phyloP scores from a whole-genome alignment of 2,113 vertebrate species.

The Coptodon bakossiorum region DNA sequence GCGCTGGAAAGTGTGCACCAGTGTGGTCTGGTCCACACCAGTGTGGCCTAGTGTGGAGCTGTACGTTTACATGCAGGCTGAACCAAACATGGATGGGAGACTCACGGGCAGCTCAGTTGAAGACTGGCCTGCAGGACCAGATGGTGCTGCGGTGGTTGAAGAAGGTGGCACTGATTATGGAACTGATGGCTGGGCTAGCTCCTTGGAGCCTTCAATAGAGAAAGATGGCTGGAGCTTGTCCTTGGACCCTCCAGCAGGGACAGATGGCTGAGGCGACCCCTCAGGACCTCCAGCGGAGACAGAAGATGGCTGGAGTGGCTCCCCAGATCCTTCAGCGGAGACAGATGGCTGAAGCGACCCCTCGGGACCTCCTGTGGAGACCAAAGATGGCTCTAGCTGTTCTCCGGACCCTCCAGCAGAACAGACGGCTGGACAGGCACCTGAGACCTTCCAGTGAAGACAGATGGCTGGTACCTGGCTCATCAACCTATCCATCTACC shows the following conservation, averaged over 20 bases:
- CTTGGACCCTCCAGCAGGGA: accelerated
- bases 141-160: not conserved
- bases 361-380: accelerated
- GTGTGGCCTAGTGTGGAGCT: not conserved
- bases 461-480: too few species aligned
- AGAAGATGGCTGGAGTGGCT: not conserved
- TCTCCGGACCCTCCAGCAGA: not conserved
- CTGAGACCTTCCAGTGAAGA: too few species aligned
- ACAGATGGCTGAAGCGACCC: not conserved
- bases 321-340: not conserved
- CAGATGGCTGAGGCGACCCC: not conserved
- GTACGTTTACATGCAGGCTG: not conserved
- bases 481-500: not conserved
- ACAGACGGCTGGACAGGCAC: not conserved
- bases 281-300: not conserved
- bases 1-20: not conserved
- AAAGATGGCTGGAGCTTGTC: not conserved
- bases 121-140: too few species aligned
- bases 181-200: not conserved
- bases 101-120: not conserved
- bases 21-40: not conserved
- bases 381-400: not conserved
- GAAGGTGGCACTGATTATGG: not conserved
- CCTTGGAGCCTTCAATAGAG: not conserved
- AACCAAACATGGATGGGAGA: not conserved